phyloP scores from a whole-genome alignment of 2,797 vertebrate species.

The Perodicticus potto region DNA sequence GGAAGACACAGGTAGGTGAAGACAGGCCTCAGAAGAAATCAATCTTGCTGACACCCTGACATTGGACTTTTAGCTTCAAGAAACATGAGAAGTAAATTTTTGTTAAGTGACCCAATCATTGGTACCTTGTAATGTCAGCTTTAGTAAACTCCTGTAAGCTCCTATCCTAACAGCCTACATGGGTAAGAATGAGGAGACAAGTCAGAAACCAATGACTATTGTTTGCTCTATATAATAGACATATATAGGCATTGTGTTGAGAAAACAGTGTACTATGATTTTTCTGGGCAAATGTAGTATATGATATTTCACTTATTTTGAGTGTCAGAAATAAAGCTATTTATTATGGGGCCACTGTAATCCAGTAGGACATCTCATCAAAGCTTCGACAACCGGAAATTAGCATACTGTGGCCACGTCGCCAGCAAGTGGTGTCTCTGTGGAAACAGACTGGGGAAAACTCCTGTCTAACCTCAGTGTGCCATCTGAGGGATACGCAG shows the following conservation, averaged over 20 bases:
- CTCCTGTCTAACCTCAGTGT: not conserved
- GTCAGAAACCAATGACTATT: not conserved
- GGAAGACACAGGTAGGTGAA: not conserved
- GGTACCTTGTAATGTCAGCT: too few relatives aligned
- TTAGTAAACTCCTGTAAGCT: not conserved
- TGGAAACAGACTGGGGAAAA: not conserved
- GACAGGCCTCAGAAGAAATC: not conserved
- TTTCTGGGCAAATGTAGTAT: not conserved
- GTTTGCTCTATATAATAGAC: not conserved
- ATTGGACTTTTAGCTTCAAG: not conserved
- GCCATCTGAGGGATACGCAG: not conserved
- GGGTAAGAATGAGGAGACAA: not conserved
- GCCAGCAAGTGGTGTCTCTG: not conserved
- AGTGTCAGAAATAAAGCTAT: not conserved
- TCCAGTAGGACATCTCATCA: rapidly evolving
- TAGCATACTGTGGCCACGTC: rapidly evolving
- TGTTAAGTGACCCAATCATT: not conserved
- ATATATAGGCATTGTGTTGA: not conserved
- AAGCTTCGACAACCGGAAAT: not conserved
- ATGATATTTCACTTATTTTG: not conserved
- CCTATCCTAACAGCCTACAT: not conserved
- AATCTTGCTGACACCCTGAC: not conserved
- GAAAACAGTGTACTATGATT: not conserved
- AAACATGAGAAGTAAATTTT: not conserved
- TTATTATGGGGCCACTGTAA: too few relatives aligned